These are phyloP conservation scores for Polymixis lichenea DNA, from an alignment of 2,888 invertebrate species.

Conservation along the genomic window DNA sequence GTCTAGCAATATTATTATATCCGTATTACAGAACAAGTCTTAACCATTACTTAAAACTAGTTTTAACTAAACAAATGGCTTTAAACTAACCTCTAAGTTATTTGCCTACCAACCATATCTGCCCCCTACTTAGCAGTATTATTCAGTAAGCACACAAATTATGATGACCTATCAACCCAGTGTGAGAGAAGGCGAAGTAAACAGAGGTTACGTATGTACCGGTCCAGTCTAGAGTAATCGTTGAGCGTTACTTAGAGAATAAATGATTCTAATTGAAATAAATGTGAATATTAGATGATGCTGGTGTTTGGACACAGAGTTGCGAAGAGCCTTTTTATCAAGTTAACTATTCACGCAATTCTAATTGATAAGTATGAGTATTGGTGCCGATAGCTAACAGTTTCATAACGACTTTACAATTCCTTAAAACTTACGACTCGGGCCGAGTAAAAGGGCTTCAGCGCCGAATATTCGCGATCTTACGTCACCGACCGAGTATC, in stretches of 20 bases:
- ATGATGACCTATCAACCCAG: slow-evolving; percentile 16
- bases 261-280: slow-evolving; percentile 53
- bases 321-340: not conserved
- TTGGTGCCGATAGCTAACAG: not conserved
- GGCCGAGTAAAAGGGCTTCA: too few species aligned
- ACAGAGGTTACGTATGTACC: slow-evolving; percentile 51
- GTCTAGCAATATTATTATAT: not conserved
- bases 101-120: not conserved
- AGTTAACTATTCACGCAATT: not conserved
- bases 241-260: slow-evolving; percentile 53
- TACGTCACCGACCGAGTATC: too few species aligned
- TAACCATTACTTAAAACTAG: not conserved
- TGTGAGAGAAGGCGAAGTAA: slow-evolving; percentile 22
- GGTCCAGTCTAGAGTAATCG: slow-evolving; percentile 61
- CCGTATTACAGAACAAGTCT: not conserved
- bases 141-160: slow-evolving; percentile 10
- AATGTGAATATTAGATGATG: slow-evolving; percentile 50
- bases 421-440: not conserved
- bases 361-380: not conserved
- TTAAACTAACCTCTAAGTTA: not conserved
- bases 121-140: slow-evolving; percentile 49
- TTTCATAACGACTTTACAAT: not conserved
- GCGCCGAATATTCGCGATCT: too few species aligned
- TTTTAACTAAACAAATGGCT: not conserved
- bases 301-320: slow-evolving; percentile 49